These are phyloP conservation scores for Tetranychus piercei DNA, from an alignment of 2,888 invertebrate genomes.

Conservation along the genomic window DNA sequence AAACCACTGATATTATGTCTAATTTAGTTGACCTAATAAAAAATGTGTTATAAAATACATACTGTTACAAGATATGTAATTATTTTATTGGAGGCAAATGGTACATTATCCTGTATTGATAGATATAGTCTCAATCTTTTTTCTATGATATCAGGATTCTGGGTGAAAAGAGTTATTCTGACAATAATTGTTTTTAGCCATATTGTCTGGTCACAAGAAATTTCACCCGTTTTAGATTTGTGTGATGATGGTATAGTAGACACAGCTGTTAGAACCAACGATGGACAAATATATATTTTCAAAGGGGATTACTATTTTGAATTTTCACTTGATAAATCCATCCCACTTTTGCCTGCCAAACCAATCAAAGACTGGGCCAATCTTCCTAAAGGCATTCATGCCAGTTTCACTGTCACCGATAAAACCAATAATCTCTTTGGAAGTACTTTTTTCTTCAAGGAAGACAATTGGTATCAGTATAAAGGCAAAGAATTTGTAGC, in stretches of 20 bases:
- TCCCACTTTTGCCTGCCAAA: not conserved
- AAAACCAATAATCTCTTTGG: not conserved
- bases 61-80: too few species aligned
- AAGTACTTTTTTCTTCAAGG: slow-evolving; percentile 4
- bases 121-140: too few species aligned
- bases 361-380: not conserved
- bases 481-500: not conserved
- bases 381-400: not conserved
- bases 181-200: too few species aligned
- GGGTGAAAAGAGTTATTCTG: too few species aligned
- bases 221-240: not conserved
- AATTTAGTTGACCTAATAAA: too few species aligned
- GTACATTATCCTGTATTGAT: too few species aligned
- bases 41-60: too few species aligned
- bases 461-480: not conserved
- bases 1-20: too few species aligned
- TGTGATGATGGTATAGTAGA: slow-evolving; percentile 8
- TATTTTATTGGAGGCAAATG: too few species aligned
- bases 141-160: too few species aligned
- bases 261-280: not conserved
- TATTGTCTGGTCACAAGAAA: not conserved
- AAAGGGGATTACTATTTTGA: not conserved
- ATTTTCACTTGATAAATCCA: not conserved
- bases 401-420: not conserved
- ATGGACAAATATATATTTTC: slow-evolving; percentile 5